A percentile compares a stretch with the other conserved stretches of the same genome.
phyloP scores from a whole-genome alignment of 2,113 vertebrate species.

The Plecotus auritus region DNA sequence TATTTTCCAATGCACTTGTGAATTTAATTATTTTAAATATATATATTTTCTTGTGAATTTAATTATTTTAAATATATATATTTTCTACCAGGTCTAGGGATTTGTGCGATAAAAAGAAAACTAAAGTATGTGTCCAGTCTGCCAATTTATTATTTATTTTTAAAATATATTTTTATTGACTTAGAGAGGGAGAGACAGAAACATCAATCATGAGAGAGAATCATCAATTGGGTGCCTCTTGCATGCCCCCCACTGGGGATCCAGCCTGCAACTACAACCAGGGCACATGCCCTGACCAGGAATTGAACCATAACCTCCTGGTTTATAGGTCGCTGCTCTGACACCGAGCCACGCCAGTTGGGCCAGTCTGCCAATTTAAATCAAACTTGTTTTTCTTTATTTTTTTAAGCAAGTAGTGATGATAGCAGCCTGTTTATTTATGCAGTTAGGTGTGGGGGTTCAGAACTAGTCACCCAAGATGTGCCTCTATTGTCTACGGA shows the following conservation, averaged over 20 bases:
- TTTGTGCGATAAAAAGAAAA: background rate
- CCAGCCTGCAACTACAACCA: too few relatives aligned
- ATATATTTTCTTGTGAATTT: background rate
- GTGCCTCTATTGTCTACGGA: background rate
- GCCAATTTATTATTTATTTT: background rate
- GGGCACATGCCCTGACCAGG: too few relatives aligned
- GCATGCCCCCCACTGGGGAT: too few relatives aligned
- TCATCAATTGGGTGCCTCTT: too few relatives aligned
- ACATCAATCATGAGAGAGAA: too few relatives aligned
- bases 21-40: background rate
- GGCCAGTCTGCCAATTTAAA: background rate
- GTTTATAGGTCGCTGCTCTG: too few relatives aligned
- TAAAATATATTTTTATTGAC: too few relatives aligned
- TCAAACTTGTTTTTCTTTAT: background rate
- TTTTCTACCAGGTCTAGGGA: background rate
- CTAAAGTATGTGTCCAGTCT: background rate
- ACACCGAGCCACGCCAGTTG: too few relatives aligned
- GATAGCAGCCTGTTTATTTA: background rate
- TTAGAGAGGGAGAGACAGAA: too few relatives aligned
- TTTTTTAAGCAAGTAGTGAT: background rate
- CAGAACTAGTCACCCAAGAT: background rate
- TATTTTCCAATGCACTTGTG: background rate
- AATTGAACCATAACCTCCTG: too few relatives aligned
- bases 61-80: background rate
- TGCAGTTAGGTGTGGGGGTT: background rate